Evolutionary conservation across 2,797 vertebrate species (phyloP).

Genomic region (Argyrosomus regius): DNA sequence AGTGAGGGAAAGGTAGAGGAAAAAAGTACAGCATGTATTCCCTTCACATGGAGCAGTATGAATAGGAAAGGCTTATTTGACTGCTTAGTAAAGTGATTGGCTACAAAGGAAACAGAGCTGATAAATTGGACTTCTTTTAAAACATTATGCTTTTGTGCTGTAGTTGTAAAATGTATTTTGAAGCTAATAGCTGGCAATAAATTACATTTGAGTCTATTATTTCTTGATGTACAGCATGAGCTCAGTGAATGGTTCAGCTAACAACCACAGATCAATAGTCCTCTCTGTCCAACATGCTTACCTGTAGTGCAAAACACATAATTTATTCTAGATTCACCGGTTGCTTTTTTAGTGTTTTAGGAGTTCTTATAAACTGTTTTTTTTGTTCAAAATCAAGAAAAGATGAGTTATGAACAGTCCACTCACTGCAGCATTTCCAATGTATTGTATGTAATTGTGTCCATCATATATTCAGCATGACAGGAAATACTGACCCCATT

Average conservation of each 20-base stretch:
- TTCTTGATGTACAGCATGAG: conserved; percentile 6
- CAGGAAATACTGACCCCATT: neutral
- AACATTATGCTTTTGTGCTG: neutral
- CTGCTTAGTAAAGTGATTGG: conserved; percentile 21
- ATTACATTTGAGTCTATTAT: neutral
- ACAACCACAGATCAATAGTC: conserved; percentile 33
- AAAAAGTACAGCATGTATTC: conserved; percentile 61
- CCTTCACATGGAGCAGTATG: conserved; percentile 52
- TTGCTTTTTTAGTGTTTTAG: neutral
- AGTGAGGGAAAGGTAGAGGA: conserved; percentile 61
- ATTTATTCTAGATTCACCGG: neutral
- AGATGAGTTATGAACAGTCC: neutral
- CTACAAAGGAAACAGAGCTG: conserved; percentile 26
- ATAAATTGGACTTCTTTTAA: conserved; percentile 18
- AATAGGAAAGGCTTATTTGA: conserved; percentile 41
- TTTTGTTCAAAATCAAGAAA: neutral
- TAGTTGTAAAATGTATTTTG: neutral
- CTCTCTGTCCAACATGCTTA: conserved; percentile 5
- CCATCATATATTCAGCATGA: neutral
- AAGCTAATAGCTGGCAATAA: neutral
- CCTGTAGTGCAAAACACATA: neutral
- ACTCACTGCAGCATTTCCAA: neutral
- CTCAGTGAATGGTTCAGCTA: conserved; percentile 8
- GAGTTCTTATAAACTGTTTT: neutral
- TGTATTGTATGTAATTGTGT: neutral